phyloP scores from a whole-genome alignment of 2,797 vertebrate species.

The Danio albolineatus region DNA sequence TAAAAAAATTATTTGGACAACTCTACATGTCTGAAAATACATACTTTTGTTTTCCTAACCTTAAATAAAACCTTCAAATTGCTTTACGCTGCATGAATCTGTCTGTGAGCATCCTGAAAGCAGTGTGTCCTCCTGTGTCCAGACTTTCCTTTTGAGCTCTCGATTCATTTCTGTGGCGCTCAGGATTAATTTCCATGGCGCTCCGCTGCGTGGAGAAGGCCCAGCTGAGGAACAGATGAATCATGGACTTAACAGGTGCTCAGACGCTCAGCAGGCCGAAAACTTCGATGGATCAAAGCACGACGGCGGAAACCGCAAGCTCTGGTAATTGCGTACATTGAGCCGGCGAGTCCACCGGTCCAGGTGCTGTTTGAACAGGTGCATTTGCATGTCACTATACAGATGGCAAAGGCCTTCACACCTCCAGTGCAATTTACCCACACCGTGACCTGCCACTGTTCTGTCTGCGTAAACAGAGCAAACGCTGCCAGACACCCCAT shows the following conservation, averaged over 20 bases:
- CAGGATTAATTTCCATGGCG: conserved; percentile 5
- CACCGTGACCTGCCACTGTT: conserved; percentile 13
- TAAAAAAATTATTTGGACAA: no score
- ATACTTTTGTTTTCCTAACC: no score
- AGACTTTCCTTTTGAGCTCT: conserved; percentile 13
- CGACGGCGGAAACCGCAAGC: conserved; percentile 38
- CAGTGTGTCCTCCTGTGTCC: neutral
- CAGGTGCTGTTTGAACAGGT: conserved; percentile 53
- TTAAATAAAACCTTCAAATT: no score
- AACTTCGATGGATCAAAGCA: conserved; percentile 49
- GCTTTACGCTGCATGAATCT: no score
- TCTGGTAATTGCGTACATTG: conserved; percentile 48
- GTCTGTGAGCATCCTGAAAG: no score
- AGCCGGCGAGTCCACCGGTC: conserved; percentile 32
- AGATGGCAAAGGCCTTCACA: conserved; percentile 47
- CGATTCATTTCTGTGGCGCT: neutral
- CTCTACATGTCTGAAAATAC: no score
- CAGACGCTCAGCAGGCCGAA: conserved; percentile 33
- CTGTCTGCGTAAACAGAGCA: conserved; percentile 39
- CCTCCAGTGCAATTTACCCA: conserved; percentile 39
- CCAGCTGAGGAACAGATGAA: conserved; percentile 46
- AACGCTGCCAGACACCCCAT: conserved; percentile 18
- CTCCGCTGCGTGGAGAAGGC: neutral
- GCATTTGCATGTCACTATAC: conserved; percentile 50
- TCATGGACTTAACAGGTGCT: conserved; percentile 47